Conservation (phyloP, 2,888 invertebrate genomes). For the Andrena flavipes region DNA sequence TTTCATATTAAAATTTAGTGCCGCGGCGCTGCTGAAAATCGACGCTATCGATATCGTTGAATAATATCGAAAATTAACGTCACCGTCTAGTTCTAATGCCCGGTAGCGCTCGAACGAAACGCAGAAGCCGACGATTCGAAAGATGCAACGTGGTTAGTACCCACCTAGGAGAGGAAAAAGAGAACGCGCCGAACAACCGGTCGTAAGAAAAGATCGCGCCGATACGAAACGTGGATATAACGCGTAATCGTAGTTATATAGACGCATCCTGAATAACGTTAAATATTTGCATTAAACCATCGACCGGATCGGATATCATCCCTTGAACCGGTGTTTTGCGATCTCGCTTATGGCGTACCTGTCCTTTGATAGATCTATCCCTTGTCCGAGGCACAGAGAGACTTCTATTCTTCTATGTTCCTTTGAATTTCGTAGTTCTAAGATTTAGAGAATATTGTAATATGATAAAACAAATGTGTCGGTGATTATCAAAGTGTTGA, state of each 20-base stretch:
- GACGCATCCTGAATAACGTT: slow-evolving; percentile 52
- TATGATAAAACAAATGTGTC: no score
- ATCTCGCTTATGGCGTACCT: slow-evolving; percentile 15
- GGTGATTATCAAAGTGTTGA: no score
- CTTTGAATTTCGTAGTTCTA: not conserved
- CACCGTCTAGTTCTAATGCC: slow-evolving; percentile 34
- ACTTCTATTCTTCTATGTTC: not conserved
- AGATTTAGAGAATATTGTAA: not conserved
- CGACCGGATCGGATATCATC: slow-evolving; percentile 40
- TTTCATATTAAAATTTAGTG: not conserved
- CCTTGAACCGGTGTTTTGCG: slow-evolving; percentile 6
- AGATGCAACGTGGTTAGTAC: slow-evolving; percentile 47
- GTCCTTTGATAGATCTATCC: not conserved
- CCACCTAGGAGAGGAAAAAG: slow-evolving; percentile 37
- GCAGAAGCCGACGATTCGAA: slow-evolving; percentile 51
- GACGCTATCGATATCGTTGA: slow-evolving; percentile 10
- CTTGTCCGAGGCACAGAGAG: not conserved
- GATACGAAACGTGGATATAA: slow-evolving; percentile 59
- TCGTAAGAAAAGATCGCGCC: slow-evolving; percentile 62
- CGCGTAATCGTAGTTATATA: slow-evolving; percentile 60
- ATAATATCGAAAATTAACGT: slow-evolving; percentile 37
- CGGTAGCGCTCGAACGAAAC: slow-evolving; percentile 35
- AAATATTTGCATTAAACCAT: slow-evolving; percentile 54
- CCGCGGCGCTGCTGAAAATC: slow-evolving; percentile 7
- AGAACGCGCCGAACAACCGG: slow-evolving; percentile 57